Evolutionary conservation across 2,888 invertebrate genomes (phyloP).

Genomic region (Agapostemon virescens): DNA sequence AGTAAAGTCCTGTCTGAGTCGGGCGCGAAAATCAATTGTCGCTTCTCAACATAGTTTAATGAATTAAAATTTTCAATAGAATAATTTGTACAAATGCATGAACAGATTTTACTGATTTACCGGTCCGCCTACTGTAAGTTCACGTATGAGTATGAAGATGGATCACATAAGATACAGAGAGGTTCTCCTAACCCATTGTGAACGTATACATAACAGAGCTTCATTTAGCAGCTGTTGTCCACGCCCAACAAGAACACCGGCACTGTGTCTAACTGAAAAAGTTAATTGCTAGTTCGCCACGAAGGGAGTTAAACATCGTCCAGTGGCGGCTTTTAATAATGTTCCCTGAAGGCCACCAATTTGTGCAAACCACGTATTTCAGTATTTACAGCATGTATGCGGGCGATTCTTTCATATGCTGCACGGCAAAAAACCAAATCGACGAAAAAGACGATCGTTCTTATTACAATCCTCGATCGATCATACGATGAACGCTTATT

Average conservation of each 20-base stretch:
- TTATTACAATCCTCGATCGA: too few relatives aligned
- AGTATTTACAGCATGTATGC: slow-evolving; percentile 17
- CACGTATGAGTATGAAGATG: not conserved
- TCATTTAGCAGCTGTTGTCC: slow-evolving; percentile 38
- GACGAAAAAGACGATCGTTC: not conserved
- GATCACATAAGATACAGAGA: not conserved
- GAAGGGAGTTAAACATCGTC: slow-evolving; percentile 57
- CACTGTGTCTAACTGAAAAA: slow-evolving; percentile 68
- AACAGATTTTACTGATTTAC: not conserved
- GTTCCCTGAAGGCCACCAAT: slow-evolving; percentile 30
- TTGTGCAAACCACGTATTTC: slow-evolving; percentile 37
- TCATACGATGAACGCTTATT: too few relatives aligned
- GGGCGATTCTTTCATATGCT: slow-evolving; percentile 11
- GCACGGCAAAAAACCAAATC: not conserved
- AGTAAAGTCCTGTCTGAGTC: too few relatives aligned
- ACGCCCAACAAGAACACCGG: slow-evolving; percentile 57
- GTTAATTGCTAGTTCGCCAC: slow-evolving; percentile 68
- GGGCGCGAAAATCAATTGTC: too few relatives aligned
- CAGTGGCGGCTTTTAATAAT: slow-evolving; percentile 63
- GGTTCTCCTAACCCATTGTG: slow-evolving; percentile 16
- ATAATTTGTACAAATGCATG: not conserved
- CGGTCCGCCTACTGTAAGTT: not conserved
- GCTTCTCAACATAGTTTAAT: too few relatives aligned
- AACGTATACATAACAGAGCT: slow-evolving; percentile 7
- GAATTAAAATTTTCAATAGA: not conserved